A percentile compares a stretch with the other conserved stretches of the same genome.
Conservation (phyloP, 1,140 invertebrate genomes). For the Lepidotrigona ventralis region DNA sequence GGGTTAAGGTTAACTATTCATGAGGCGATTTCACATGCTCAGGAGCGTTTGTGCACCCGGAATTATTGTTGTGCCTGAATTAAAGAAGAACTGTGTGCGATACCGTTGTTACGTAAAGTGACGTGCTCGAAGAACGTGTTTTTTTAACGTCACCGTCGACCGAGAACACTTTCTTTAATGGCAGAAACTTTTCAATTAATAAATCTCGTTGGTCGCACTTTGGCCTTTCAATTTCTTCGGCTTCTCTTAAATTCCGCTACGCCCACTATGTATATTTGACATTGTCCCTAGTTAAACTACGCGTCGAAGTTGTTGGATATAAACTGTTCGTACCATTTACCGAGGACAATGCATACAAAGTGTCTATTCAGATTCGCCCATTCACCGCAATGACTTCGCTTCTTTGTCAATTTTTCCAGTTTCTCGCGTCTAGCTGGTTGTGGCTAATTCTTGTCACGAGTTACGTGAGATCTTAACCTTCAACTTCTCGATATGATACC, state of each 20-base stretch:
- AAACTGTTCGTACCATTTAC: constrained; percentile 7
- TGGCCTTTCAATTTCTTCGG: too few species aligned
- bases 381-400: constrained; percentile 10
- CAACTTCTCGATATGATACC: neutral
- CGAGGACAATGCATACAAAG: constrained; percentile 1
- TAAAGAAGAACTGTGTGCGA: too few species aligned
- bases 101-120: too few species aligned
- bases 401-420: neutral
- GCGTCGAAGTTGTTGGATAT: neutral
- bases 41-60: too few species aligned
- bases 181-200: too few species aligned
- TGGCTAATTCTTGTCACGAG: neutral
- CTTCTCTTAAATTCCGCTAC: neutral
- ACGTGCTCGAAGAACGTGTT: too few species aligned
- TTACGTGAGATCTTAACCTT: neutral
- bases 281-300: neutral
- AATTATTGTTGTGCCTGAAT: too few species aligned
- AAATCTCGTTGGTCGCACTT: too few species aligned
- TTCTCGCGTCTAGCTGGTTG: neutral
- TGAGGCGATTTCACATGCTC: too few species aligned
- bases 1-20: too few species aligned
- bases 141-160: too few species aligned
- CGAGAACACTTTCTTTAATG: too few species aligned
- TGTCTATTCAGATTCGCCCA: neutral
- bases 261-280: neutral